Base-by-base conservation (phyloP, 2,113 vertebrate genomes). In the Poeciliopsis occidentalis region DNA sequence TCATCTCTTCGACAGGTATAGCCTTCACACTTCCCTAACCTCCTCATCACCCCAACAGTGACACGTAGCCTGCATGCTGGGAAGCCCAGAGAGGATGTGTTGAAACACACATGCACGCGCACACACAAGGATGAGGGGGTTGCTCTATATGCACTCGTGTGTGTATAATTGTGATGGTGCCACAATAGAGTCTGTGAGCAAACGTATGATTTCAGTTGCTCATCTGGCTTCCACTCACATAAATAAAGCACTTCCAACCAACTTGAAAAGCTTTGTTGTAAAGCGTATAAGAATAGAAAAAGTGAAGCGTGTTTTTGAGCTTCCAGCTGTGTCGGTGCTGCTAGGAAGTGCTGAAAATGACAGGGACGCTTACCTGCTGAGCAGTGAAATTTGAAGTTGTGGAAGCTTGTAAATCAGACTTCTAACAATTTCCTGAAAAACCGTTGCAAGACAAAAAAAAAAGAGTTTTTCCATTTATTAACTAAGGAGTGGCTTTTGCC, bases 1-100 rank as follows among this genome's bases (percentile, higher is more conserved):
- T 73, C 75, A 69, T 77, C 70, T 81, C 65, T 70, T 73, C 73
- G 85, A 83, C 72, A 85, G 85, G 83, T 83, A 84, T 64, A 83
- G 44, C 79, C 41, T 79, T 78, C 77, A 70, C 75, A 80, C 70
- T 31, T 67, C 64, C 29, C 30, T 68, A 76, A 60, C 64, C 75
- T 72, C 68, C 32, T 57, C 67, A 30, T 80, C 75, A 30, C 26
- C 87, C 63, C 34, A 61, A 51, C 61, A 26, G 30, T 62, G 74
- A 81, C 76, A 80, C 51, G 69, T 37, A 73, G 39, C 66, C 75
- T 60, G 68, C 75, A 60, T 79, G 73, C 63, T 65, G 64, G 29
- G 57, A 22, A 74, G 74, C 65, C 30, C 67, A 65, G 60, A 69
- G 72, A 34, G 41, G 62, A 75, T 12, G 3, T n/a, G 64, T 19